Evolutionary conservation across 2,113 vertebrate genomes (phyloP).

Genomic region (Lophura nycthemera): DNA sequence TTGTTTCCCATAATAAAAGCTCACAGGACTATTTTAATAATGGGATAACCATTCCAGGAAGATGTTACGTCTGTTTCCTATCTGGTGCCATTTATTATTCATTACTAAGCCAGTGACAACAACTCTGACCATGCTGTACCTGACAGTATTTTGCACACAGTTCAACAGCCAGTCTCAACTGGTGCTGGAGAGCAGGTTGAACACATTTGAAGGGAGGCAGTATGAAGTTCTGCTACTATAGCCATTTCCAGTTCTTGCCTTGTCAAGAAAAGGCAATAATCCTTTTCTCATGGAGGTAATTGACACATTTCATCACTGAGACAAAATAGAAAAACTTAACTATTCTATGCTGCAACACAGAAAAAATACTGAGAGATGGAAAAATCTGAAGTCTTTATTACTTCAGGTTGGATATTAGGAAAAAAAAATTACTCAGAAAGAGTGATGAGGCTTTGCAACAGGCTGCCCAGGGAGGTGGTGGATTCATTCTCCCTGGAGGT

Average conservation of each 20-base stretch:
- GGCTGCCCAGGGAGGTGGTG: too few species aligned
- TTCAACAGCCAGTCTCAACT: neutral
- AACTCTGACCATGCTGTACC: fast-evolving
- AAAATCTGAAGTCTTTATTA: neutral
- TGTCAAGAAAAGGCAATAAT: neutral
- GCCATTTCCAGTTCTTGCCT: neutral
- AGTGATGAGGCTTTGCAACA: too few species aligned
- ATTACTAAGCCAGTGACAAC: neutral
- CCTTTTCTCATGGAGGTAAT: neutral
- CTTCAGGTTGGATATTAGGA: too few species aligned
- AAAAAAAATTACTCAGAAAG: too few species aligned
- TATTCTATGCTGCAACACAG: neutral
- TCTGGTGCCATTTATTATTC: neutral
- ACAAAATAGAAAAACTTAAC: neutral
- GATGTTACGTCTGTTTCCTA: neutral
- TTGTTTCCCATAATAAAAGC: neutral
- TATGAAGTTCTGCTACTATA: neutral
- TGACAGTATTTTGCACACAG: fast-evolving
- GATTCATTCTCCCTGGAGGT: too few species aligned
- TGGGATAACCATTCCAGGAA: neutral
- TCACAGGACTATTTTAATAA: neutral
- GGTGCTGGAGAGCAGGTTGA: neutral
- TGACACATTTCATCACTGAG: neutral
- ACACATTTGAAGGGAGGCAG: neutral
- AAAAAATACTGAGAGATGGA: neutral